Evolutionary conservation across 64 coral and sea anemone species (phyloP).

Genomic region (Pocillopora verrucosa): DNA sequence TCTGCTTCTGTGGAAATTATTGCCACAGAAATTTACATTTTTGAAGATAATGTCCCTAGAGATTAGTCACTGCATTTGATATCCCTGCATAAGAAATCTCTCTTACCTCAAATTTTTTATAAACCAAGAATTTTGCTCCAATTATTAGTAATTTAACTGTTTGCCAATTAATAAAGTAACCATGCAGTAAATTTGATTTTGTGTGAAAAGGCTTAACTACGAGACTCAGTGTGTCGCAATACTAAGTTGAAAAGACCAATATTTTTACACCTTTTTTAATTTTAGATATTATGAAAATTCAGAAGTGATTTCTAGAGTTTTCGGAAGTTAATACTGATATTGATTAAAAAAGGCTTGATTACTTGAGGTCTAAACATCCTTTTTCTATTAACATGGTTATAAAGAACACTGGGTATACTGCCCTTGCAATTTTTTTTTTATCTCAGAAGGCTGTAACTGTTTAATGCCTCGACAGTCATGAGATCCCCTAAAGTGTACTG

Average conservation of each 20-base stretch:
- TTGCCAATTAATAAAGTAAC: too few relatives aligned
- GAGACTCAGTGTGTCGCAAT: background rate
- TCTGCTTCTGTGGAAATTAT: background rate
- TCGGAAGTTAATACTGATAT: background rate
- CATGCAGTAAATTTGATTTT: background rate
- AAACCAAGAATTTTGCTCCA: too few relatives aligned
- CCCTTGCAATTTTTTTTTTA: background rate
- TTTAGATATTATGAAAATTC: background rate
- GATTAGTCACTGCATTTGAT: background rate
- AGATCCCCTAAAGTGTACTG: background rate
- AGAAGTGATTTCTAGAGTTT: background rate
- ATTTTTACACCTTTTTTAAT: background rate
- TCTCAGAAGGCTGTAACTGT: background rate
- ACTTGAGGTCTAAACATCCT: background rate
- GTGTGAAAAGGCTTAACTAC: background rate
- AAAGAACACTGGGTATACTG: background rate
- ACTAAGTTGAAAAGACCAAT: background rate
- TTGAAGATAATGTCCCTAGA: background rate
- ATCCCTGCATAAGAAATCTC: background rate
- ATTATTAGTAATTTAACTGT: too few relatives aligned
- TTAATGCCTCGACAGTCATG: background rate
- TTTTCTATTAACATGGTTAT: constrained; percentile 4
- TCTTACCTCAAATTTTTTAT: too few relatives aligned
- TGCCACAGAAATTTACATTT: background rate
- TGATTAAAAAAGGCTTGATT: background rate